These are phyloP conservation scores for Poecilia wingei DNA, from an alignment of 2,797 vertebrate species.

Conservation along the genomic window DNA sequence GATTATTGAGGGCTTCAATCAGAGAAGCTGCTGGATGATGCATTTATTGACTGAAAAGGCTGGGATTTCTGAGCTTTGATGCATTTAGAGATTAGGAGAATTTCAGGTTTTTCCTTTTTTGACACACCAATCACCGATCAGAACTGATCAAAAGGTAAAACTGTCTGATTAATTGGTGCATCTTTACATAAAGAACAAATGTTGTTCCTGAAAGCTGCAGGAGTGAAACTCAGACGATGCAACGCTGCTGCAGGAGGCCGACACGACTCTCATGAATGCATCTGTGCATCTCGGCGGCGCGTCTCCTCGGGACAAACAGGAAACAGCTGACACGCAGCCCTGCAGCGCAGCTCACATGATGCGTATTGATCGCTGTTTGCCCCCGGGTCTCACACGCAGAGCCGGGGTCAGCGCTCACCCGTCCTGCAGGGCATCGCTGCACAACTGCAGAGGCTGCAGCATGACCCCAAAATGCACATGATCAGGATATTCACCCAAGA, in stretches of 20 bases:
- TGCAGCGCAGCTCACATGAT: slow-evolving; percentile 77
- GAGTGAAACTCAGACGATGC: slow-evolving; percentile 31
- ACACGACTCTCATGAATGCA: slow-evolving; percentile 24
- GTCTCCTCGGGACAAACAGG: slow-evolving; percentile 71
- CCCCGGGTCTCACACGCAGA: slow-evolving; percentile 51
- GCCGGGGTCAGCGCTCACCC: slow-evolving; percentile 57
- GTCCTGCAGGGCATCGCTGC: slow-evolving; percentile 58
- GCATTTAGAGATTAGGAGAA: neutral
- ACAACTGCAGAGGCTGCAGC: slow-evolving; percentile 43
- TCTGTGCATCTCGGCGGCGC: slow-evolving; percentile 29
- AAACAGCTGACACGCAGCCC: slow-evolving; percentile 73
- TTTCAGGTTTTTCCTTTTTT: neutral
- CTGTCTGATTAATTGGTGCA: neutral
- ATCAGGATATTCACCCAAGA: slow-evolving; percentile 22
- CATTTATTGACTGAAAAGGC: neutral
- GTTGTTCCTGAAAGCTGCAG: neutral
- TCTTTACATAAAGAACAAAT: neutral
- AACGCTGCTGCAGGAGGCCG: neutral
- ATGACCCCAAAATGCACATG: slow-evolving; percentile 56
- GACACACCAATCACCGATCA: neutral
- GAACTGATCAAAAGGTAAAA: neutral
- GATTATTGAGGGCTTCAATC: neutral
- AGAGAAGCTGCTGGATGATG: neutral
- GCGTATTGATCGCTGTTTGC: slow-evolving; percentile 74
- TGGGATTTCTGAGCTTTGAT: neutral